Conservation (phyloP, 2,888 invertebrate genomes). For the Brachylomia viminalis region DNA sequence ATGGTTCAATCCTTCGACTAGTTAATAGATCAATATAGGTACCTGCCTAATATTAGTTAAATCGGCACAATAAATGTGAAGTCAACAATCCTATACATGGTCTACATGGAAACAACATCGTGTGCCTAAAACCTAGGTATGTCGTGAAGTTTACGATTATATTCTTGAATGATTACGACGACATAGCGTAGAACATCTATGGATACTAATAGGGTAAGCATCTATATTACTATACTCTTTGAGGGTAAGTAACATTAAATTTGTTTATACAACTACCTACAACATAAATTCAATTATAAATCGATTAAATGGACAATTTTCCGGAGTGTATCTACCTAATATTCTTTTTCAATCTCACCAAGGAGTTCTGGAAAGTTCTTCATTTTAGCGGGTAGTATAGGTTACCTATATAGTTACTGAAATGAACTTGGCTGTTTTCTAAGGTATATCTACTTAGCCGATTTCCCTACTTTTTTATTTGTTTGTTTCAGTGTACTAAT, state of each 20-base stretch:
- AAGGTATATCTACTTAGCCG: neutral
- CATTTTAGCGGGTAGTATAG: neutral
- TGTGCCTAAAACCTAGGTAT: constrained; percentile 3
- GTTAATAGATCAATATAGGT: neutral
- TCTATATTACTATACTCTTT: too few species aligned
- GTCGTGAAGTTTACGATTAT: constrained; percentile 14
- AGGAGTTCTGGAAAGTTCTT: neutral
- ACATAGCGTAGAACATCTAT: neutral
- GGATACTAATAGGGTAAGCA: neutral
- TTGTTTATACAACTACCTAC: neutral
- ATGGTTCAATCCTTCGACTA: constrained; percentile 8
- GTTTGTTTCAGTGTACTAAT: too few species aligned
- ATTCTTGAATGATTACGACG: neutral
- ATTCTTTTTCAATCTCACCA: neutral
- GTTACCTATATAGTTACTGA: neutral
- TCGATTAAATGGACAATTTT: neutral
- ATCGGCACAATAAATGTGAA: neutral
- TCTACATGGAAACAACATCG: neutral
- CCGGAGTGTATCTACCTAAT: neutral
- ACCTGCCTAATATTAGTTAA: neutral
- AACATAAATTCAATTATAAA: neutral
- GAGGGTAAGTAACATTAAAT: too few species aligned
- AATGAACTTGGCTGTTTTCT: neutral
- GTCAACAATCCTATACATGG: neutral
- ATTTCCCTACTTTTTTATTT: too few species aligned